phyloP scores from a whole-genome alignment of 2,888 invertebrate genomes.

The Deilephila porcellus region DNA sequence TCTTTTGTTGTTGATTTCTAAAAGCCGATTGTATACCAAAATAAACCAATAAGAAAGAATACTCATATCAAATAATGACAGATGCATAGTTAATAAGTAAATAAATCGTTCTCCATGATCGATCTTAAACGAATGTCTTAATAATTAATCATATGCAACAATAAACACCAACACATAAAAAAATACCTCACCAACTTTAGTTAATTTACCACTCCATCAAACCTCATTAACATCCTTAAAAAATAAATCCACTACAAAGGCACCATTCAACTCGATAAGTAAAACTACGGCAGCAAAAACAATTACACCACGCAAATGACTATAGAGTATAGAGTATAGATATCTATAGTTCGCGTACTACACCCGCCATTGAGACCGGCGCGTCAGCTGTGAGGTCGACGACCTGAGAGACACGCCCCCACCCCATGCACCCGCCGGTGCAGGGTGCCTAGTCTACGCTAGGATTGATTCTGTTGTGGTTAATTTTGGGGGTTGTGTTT shows the following conservation, averaged over 20 bases:
- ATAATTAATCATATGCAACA: too few species aligned
- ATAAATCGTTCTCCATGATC: too few species aligned
- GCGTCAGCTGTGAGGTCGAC: conserved; percentile 75
- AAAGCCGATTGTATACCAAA: too few species aligned
- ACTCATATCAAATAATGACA: too few species aligned
- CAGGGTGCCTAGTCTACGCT: conserved; percentile 15
- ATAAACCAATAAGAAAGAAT: too few species aligned
- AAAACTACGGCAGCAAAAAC: conserved; percentile 29
- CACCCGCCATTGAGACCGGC: conserved; percentile 61
- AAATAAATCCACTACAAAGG: background rate
- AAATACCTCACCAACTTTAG: too few species aligned
- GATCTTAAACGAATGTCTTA: too few species aligned
- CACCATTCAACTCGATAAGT: conserved; percentile 23
- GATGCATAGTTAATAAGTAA: too few species aligned
- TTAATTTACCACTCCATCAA: too few species aligned
- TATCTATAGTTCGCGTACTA: conserved; percentile 52
- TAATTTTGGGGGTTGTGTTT: conserved; percentile 13
- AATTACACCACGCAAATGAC: conserved; percentile 35
- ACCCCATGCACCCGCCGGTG: conserved; percentile 34
- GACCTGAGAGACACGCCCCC: conserved; percentile 60
- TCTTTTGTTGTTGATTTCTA: too few species aligned
- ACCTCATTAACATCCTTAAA: too few species aligned
- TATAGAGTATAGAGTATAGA: conserved; percentile 35
- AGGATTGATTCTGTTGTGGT: conserved; percentile 21
- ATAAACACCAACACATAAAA: too few species aligned